Evolutionary conservation across 2,888 invertebrate genomes (phyloP), one percentile per base, ranked within the genome.

Genomic region (Ectemnius lituratus): DNA sequence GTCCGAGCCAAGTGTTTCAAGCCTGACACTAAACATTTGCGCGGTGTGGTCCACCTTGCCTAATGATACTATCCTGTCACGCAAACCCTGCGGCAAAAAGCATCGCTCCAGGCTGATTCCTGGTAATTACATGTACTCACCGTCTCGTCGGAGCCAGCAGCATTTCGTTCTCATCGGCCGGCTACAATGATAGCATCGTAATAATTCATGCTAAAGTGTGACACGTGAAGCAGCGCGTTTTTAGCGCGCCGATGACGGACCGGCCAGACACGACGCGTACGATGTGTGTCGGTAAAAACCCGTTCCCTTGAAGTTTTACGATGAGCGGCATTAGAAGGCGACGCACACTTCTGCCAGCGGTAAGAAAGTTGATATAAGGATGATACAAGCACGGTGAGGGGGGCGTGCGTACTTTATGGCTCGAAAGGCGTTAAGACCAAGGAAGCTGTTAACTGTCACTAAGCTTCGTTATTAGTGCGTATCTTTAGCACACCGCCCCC

Each of bases 371-470:
- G 81, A 84, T 82, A 79, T 66, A 72, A 78, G 79, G 73, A 75
- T 80, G 87, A 87, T 86, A 85, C 86, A 87, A 81, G 72, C 67
- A 78, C 78, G 66, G 37, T 37, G 37, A 37, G 37, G 37, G 37
- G 37, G 37, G 37, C 37, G 8, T 37, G 37, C 37, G 37, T 70
- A 76, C 79, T 86, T 85, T 84, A 84, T 77, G 82, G 76, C 75
- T 78, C 75, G 77, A 78, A 76, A 73, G 80, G 79, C 76, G 81
- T 81, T 81, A 81, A 83, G 80, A 71, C 82, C 79, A 67, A 85
- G 83, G 83, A 85, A 85, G 85, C 81, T 84, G 83, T 84, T 84
- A 81, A 81, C 49, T 58, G 46, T 69, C 68, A 73, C 70, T 59
- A 68, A 62, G 52, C 18, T 20, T 52, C 69, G 18, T 72, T 68